Base-by-base conservation (phyloP, 2,113 vertebrate genomes). In the Tretioscincus oriximinensis region DNA sequence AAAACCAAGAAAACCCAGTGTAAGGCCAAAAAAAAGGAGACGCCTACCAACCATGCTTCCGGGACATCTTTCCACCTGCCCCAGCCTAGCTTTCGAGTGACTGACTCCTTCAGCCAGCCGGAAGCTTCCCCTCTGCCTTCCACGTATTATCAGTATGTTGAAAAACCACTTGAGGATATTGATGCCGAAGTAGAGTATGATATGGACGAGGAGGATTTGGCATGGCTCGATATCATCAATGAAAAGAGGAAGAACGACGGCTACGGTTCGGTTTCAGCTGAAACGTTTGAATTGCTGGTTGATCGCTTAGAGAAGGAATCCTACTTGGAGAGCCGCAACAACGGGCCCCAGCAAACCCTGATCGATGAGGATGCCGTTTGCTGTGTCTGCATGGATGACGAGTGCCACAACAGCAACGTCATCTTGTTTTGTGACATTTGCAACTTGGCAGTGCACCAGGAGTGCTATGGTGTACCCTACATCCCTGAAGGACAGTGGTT, bases 381-480 rank as follows among this genome's bases (percentile, higher is more conserved):
- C 93, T 99, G 97, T 0, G 98, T 99, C 84, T 99, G 98, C 93
- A 95, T 99, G 92, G 98, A 99, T 1, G 98, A 99, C 1, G 98
- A 99, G 88, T 99, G 98, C 89, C 97, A 99, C 88, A 99, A 99
- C 85, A 99, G 98, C 94, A 99, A 99, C 0, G 98, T 98, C 87
- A 99, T 99, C 89, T 95, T 99, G 20, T 99, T 99, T 92, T 99
- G 98, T 75, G 98, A 99, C 87, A 97, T 99, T 75, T 99, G 98
- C 91, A 99, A 99, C 88, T 93, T 99, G 92, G 98, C 98, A 0
- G 98, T 99, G 68, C 98, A 99, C 91, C 98, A 99, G 93, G 98
- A 99, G 90, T 99, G 98, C 88, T 99, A 99, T 0, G 98, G 98
- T 0, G 98, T 99, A 16, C 98, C 98, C 88, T 99, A 99, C 28